Evolutionary conservation across 2,888 invertebrate species (phyloP).

Genomic region (Steinernema scapterisci): DNA sequence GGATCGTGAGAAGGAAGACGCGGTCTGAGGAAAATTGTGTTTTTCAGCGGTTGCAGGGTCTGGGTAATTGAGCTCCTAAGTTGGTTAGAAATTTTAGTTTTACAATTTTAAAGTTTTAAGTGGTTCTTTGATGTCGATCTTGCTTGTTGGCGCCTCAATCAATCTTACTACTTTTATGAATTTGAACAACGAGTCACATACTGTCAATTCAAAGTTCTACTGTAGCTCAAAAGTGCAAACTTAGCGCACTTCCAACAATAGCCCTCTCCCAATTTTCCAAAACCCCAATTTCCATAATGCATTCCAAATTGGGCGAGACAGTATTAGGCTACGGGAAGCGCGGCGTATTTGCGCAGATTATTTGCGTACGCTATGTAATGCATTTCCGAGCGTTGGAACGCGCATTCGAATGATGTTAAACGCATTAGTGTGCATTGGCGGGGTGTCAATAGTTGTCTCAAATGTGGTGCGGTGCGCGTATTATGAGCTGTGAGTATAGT

Average conservation of each 20-base stretch:
- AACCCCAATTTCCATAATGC: slow-evolving; percentile 16
- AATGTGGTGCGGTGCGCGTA: background rate
- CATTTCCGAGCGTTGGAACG: background rate
- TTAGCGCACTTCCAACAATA: background rate
- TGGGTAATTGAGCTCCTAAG: too few species aligned
- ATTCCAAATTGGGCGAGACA: background rate
- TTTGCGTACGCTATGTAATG: slow-evolving; percentile 12
- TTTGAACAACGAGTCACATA: too few species aligned
- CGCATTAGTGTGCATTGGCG: background rate
- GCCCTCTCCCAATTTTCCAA: background rate
- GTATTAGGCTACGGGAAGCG: slow-evolving; percentile 17
- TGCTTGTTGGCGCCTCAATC: too few species aligned
- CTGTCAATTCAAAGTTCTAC: too few species aligned
- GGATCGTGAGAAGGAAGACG: too few species aligned
- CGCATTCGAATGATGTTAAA: background rate
- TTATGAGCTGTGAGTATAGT: background rate
- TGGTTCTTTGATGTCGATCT: too few species aligned
- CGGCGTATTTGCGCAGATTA: slow-evolving; percentile 30
- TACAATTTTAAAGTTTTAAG: too few species aligned
- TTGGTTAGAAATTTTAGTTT: too few species aligned
- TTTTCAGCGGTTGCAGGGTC: too few species aligned
- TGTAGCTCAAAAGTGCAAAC: background rate
- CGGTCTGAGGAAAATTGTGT: too few species aligned
- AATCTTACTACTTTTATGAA: too few species aligned
- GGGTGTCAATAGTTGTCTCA: background rate